phyloP scores from a whole-genome alignment of 2,888 invertebrate genomes.

The Eucera pruinosa region DNA sequence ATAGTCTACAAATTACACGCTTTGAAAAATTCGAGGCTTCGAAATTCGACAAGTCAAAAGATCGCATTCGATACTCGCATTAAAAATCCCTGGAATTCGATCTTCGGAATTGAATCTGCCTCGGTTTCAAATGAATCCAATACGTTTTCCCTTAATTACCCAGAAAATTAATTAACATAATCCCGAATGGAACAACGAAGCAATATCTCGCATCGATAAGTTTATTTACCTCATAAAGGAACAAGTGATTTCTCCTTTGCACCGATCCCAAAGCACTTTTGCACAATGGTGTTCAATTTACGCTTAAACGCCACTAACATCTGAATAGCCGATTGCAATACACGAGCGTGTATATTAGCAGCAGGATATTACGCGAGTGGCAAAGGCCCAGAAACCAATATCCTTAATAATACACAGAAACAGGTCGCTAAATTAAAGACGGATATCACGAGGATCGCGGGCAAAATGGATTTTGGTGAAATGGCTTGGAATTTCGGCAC shows the following conservation, averaged over 20 bases:
- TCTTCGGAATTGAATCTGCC: no score
- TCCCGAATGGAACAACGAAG: no score
- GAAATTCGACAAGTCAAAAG: no score
- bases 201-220: neutral
- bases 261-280: neutral
- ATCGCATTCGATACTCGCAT: no score
- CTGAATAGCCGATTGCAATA: neutral
- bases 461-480: conserved; percentile 35
- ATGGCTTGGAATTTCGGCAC: conserved; percentile 24
- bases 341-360: neutral
- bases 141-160: no score
- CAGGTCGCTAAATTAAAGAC: conserved; percentile 38
- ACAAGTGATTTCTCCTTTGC: neutral
- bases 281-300: neutral
- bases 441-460: conserved; percentile 29
- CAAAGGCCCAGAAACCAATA: conserved; percentile 41
- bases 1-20: no score
- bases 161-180: no score
- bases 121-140: no score
- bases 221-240: neutral
- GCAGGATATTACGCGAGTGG: conserved; percentile 46
- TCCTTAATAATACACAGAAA: conserved; percentile 44
- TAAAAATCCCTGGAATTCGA: no score
- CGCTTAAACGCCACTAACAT: conserved; percentile 16
- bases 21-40: no score